phyloP scores from a whole-genome alignment of 2,113 vertebrate genomes.

The Stigmatopora argus region DNA sequence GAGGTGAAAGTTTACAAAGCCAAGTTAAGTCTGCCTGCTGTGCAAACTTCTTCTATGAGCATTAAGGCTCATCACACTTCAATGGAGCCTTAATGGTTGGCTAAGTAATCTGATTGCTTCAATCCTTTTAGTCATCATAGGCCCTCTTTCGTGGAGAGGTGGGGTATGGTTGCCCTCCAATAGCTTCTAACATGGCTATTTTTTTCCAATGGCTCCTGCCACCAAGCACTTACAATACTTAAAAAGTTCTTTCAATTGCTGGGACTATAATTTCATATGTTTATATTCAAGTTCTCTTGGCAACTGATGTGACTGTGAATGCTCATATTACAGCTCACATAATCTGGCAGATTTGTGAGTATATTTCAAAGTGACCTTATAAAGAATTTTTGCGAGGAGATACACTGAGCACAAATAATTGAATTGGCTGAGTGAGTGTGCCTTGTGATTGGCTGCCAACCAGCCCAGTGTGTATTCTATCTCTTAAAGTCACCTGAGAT shows the following conservation, averaged over 20 bases:
- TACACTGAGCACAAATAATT: background rate
- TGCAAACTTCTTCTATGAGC: conserved; percentile 22
- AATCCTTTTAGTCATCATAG: conserved; percentile 51
- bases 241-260: too few relatives aligned
- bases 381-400: background rate
- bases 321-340: background rate
- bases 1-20: conserved; percentile 40
- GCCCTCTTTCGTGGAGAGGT: conserved; percentile 27
- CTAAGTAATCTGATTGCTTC: conserved; percentile 47
- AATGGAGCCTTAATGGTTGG: too few relatives aligned
- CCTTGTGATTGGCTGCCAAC: background rate
- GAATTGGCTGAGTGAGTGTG: background rate
- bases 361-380: background rate
- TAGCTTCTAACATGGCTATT: conserved; percentile 9
- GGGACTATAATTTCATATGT: too few relatives aligned
- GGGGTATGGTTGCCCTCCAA: conserved; percentile 24
- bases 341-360: background rate
- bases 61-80: conserved; percentile 39
- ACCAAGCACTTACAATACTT: too few relatives aligned
- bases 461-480: background rate
- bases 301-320: background rate
- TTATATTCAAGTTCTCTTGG: too few relatives aligned
- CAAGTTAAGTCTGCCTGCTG: conserved; percentile 27
- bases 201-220: too few relatives aligned
- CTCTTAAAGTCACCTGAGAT: background rate